A percentile compares a stretch with the other conserved stretches of the same genome.
These are phyloP conservation scores for Drosophila pachea DNA, from an alignment of 1,140 invertebrate genomes.

Conservation along the genomic window DNA sequence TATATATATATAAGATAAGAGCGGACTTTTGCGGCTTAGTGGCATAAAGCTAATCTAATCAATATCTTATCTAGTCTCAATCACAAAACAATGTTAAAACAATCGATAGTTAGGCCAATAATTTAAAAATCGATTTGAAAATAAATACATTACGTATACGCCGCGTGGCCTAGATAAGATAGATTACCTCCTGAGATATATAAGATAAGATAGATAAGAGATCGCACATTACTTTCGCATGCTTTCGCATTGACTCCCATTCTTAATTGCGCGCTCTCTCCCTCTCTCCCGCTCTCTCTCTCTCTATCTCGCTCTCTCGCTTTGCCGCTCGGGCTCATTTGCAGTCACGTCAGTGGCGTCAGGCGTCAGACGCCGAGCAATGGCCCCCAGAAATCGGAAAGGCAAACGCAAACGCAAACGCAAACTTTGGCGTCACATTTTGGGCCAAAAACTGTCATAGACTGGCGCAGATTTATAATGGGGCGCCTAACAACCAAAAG, in stretches of 20 bases:
- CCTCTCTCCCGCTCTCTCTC: background rate
- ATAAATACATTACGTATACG: constrained; percentile 35
- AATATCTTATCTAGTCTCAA: no score
- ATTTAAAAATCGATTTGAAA: background rate
- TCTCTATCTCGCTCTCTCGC: constrained; percentile 8
- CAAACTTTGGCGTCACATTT: constrained; percentile 49
- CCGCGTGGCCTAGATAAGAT: constrained; percentile 12
- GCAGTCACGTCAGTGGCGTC: constrained; percentile 66
- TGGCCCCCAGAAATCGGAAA: constrained; percentile 59
- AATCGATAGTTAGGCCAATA: no score
- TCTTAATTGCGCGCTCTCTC: no score
- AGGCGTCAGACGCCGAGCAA: constrained; percentile 59
- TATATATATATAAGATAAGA: no score
- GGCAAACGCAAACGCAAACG: constrained; percentile 30
- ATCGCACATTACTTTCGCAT: constrained; percentile 43
- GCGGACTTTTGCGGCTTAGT: no score
- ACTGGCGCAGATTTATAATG: constrained; percentile 73
- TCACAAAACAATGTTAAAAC: no score
- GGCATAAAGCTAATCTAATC: no score
- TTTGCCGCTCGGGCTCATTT: constrained; percentile 49
- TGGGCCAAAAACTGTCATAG: constrained; percentile 68
- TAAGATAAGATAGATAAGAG: no score
- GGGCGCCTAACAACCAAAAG: constrained; percentile 63
- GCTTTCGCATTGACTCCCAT: background rate
- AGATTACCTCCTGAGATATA: no score